phyloP scores from a whole-genome alignment of 35 echinoderm and acorn worm species.

The Holothuria glaberrima region DNA sequence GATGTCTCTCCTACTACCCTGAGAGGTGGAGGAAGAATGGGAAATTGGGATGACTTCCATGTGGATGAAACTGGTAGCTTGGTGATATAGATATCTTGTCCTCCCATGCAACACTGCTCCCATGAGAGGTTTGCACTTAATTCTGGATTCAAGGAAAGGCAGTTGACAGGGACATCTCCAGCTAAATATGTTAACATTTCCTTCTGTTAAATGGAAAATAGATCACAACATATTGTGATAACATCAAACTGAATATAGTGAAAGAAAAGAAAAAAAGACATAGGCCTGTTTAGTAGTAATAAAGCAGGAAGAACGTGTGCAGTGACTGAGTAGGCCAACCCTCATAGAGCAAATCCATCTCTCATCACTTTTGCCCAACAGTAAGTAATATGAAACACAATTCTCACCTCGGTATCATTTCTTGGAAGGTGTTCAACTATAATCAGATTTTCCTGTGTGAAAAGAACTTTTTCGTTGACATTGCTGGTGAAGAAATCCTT shows the following conservation, averaged over 20 bases:
- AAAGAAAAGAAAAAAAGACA: too few species aligned
- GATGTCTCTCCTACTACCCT: background rate
- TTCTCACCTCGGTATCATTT: constrained; percentile 66
- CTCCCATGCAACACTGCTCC: background rate
- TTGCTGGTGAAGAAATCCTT: constrained; percentile 4
- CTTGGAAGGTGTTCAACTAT: constrained; percentile 58
- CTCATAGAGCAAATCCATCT: too few species aligned
- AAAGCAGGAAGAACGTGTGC: too few species aligned
- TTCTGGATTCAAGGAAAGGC: background rate
- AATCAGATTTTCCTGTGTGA: constrained; percentile 11
- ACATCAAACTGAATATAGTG: too few species aligned
- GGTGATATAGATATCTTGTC: background rate
- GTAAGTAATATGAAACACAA: too few species aligned
- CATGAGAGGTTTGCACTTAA: background rate
- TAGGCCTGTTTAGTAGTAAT: too few species aligned
- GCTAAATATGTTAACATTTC: constrained; percentile 5
- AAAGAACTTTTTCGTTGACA: background rate
- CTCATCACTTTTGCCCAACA: too few species aligned
- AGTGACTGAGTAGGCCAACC: too few species aligned
- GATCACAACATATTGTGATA: too few species aligned
- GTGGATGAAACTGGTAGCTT: constrained; percentile 8
- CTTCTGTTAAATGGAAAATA: constrained; percentile 8
- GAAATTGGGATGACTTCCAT: background rate
- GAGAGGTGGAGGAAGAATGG: background rate
- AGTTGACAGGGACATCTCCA: constrained; percentile 1